phyloP scores from a whole-genome alignment of 2,888 invertebrate species.

The Oxyteleia sp. region DNA sequence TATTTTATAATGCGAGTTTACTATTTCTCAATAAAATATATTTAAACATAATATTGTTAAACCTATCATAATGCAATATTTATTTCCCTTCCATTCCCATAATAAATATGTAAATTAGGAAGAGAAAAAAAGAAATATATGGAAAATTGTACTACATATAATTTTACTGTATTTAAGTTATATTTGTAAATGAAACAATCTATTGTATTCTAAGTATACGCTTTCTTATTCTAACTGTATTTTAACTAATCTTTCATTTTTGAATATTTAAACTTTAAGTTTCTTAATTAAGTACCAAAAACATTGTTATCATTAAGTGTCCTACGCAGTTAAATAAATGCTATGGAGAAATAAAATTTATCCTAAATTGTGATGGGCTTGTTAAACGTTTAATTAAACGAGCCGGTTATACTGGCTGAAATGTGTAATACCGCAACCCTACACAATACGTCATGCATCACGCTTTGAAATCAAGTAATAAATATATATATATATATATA shows the following conservation, averaged over 20 bases:
- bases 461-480: conserved; percentile 60
- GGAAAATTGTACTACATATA: neutral
- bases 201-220: neutral
- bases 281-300: neutral
- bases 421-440: conserved; percentile 49
- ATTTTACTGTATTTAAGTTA: neutral
- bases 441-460: conserved; percentile 65
- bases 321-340: conserved; percentile 11
- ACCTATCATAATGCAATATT: neutral
- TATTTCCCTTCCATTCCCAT: neutral
- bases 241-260: neutral
- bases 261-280: neutral
- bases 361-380: neutral
- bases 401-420: conserved; percentile 26
- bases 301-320: neutral
- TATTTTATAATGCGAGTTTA: too few relatives aligned
- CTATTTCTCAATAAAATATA: too few relatives aligned
- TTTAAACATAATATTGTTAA: too few relatives aligned
- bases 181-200: neutral
- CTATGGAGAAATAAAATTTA: conserved; percentile 6
- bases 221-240: neutral
- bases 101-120: neutral
- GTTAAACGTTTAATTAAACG: conserved; percentile 7
- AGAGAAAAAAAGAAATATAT: neutral
- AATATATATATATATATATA: conserved; percentile 42